These are phyloP conservation scores for Calliphora vicina DNA, from an alignment of 1,140 invertebrate species.

Conservation along the genomic window DNA sequence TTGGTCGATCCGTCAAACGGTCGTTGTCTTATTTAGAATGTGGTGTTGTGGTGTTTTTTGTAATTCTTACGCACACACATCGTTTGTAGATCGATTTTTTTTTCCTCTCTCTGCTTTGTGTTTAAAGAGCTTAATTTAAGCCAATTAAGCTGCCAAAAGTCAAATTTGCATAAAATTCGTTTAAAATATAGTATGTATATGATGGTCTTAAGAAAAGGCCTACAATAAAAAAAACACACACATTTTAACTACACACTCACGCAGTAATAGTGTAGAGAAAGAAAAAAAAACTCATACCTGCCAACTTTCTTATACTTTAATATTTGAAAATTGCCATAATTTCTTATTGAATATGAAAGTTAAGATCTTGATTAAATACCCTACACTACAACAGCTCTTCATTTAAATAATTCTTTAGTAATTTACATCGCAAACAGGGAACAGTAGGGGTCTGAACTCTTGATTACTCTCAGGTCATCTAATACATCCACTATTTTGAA, in stretches of 20 bases:
- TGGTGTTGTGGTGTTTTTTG: not conserved
- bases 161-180: conserved; percentile 27
- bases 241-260: not conserved
- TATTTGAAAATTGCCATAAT: not conserved
- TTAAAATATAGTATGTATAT: not conserved
- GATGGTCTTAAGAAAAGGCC: not conserved
- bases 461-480: no score
- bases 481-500: no score
- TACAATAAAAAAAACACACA: not conserved
- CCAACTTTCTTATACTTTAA: not conserved
- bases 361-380: not conserved
- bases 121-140: conserved; percentile 35
- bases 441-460: no score
- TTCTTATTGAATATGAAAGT: not conserved
- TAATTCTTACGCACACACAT: not conserved
- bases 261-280: not conserved
- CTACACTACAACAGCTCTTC: not conserved
- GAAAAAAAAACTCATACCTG: no score
- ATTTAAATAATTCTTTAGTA: no score
- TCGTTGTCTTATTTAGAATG: not conserved
- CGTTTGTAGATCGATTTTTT: not conserved
- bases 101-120: not conserved
- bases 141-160: conserved; percentile 35
- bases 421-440: no score
- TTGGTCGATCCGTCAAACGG: not conserved